Base-by-base conservation (phyloP, 2,113 vertebrate genomes). In the Pleuronectes platessa region DNA sequence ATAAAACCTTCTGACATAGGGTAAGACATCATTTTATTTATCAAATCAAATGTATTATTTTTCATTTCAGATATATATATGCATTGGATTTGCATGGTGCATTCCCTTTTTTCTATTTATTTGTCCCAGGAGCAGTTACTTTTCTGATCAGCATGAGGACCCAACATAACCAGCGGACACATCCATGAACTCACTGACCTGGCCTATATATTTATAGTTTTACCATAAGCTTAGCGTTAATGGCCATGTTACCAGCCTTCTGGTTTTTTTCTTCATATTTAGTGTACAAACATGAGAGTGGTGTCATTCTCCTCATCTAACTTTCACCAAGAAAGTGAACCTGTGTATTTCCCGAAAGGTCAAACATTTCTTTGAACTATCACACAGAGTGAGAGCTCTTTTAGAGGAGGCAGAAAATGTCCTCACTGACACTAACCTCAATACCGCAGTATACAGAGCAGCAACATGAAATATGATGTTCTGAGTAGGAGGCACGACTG, bases 381-480 rank as follows among this genome's bases (percentile, higher is more conserved):
- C 18, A 35, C 27, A 61, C 59, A 61, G 17, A 60, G 24, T 3
- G 24, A 17, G 58, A 18, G 27, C 51, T 53, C 51, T 10, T n/a
- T 53, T 2, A 53, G 20, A 5, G 10, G 17, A 58, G 24, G 61
- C 42, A 37, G 40, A 21, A 20, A n/a, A 8, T 60, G 4, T 40
- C 45, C 6, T 60, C n/a, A 20, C 20, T 40, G 54, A 75, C 17
- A 31, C 23, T 31, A 3, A 42, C 15, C 5, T 9, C 47, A 51
- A 61, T 18, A 21, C 20, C 55, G 5, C 27, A 10, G 14, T 55
- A 75, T 53, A 11, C 20, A 51, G 18, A 2, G 7, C 40, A 68
- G 23, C 56, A 66, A 54, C 31, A n/a, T 53, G 4, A 45, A 31
- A 61, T 62, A 17, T 40, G 4, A 58, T 58, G 13, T 72, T 72